phyloP scores from a whole-genome alignment of 1,140 invertebrate species.

The Procambarus virginalis region DNA sequence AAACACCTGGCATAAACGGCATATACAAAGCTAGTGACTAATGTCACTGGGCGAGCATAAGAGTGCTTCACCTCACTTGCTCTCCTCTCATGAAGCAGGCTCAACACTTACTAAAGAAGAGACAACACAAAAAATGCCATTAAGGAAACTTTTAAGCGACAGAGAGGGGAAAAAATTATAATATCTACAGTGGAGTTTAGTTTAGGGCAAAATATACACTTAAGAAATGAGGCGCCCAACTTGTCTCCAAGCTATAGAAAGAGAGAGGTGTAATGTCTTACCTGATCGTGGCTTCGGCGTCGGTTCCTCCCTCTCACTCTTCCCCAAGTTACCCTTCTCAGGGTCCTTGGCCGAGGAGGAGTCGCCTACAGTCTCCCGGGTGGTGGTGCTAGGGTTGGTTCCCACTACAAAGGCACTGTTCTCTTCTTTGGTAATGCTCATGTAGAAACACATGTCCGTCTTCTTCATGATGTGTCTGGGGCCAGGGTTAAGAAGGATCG shows the following conservation, averaged over 20 bases:
- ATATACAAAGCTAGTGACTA: slow-evolving; percentile 2
- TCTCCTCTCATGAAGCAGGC: background rate
- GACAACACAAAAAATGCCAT: too few relatives aligned
- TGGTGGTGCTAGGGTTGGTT: slow-evolving; percentile 33
- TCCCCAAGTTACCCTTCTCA: slow-evolving; percentile 42
- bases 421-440: slow-evolving; percentile 98
- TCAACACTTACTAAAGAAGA: slow-evolving; percentile 11
- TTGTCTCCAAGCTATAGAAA: background rate
- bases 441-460: slow-evolving; percentile 97
- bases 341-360: slow-evolving; percentile 41
- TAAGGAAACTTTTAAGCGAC: slow-evolving; percentile 27
- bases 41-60: background rate
- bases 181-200: slow-evolving; percentile 20
- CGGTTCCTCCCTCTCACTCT: slow-evolving; percentile 29
- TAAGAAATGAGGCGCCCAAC: background rate
- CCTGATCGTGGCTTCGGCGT: slow-evolving; percentile 55
- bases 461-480: slow-evolving; percentile 98
- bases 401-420: slow-evolving; percentile 94
- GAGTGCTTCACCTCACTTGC: background rate
- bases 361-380: background rate
- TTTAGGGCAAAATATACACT: slow-evolving; percentile 8
- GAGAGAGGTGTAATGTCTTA: slow-evolving; percentile 11
- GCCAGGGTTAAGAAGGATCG: slow-evolving; percentile 97
- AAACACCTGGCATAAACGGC: slow-evolving; percentile 5
- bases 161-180: background rate